Percentiles rank a stretch among this genome's conserved stretches.
Evolutionary conservation across 2,888 invertebrate genomes (phyloP).

Genomic region (Cantharis rufa): DNA sequence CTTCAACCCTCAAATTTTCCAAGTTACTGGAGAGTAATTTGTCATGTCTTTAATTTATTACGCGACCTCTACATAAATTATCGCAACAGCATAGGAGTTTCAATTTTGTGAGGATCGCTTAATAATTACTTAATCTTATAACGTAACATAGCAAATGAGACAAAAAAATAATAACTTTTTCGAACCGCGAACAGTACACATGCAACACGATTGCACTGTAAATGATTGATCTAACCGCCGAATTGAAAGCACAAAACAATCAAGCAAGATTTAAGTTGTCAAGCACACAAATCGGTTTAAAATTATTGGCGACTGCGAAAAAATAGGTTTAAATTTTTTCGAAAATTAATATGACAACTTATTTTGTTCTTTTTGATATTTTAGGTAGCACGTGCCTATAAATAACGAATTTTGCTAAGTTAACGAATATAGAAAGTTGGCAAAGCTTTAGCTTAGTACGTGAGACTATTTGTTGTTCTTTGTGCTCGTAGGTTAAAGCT

Average conservation of each 20-base stretch:
- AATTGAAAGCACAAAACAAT: background rate
- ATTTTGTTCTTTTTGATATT: background rate
- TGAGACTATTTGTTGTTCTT: slow-evolving; percentile 16
- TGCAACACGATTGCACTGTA: background rate
- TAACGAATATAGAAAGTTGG: slow-evolving; percentile 6
- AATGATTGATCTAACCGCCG: background rate
- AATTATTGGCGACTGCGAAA: no score
- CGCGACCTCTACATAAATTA: background rate
- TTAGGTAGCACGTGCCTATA: background rate
- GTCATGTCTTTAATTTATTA: background rate
- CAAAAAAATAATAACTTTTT: no score
- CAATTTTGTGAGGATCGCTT: background rate
- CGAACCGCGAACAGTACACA: no score
- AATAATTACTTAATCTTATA: background rate
- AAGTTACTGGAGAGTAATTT: background rate
- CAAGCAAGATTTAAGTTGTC: background rate
- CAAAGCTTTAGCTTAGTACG: slow-evolving; percentile 8
- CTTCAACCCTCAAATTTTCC: background rate
- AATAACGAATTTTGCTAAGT: slow-evolving; percentile 6
- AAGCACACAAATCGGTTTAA: background rate
- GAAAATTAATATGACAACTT: background rate
- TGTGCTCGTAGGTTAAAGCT: slow-evolving; percentile 7
- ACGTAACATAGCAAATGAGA: background rate
- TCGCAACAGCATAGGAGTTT: background rate
- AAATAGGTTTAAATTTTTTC: background rate